Evolutionary conservation across 2,797 vertebrate species (phyloP), one percentile per base, ranked within the genome.

Genomic region (Karalla daura): DNA sequence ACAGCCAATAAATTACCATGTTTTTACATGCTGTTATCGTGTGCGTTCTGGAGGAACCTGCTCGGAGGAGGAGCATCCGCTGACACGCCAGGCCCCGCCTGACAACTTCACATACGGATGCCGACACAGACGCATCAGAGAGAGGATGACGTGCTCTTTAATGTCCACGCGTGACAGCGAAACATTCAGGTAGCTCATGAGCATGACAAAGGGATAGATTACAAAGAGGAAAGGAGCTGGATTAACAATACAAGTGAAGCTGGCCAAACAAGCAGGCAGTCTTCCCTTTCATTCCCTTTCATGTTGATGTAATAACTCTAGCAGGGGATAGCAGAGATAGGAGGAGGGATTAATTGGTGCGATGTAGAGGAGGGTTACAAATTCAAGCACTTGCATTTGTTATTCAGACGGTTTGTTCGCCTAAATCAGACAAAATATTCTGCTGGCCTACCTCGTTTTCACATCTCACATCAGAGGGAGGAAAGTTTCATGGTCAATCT

Each of bases 1-100:
- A 74, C 69, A 80, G 74, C 74, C 75, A 84, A 85, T 86, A 87
- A 77, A 87, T 88, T 67, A 76, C 67, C 83, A 91, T 84, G 70
- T 81, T 79, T 89, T 81, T 72, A 73, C 81, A 86, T 71, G 58
- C 39, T 28, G 55, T 89, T 78, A 78, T 73, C 61, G 46, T 79
- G 73, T 60, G 72, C 43, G 32, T 47, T 74, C 69, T 78, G 63
- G 60, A 63, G 53, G 61, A 59, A 54, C 78, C 53, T 35, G 66
- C 73, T 79, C 63, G 58, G 64, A 69, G 82, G 78, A 70, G 68
- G 74, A 82, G 76, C 63, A n/a, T n/a, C n/a, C 59, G 68, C 66
- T 84, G 70, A 83, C 76, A 41, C 65, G 68, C 47, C 69, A 6
- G 5, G 71, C 55, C 73, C 66, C 3, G 54, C 45, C 67, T 63